phyloP scores from a whole-genome alignment of 1,140 invertebrate genomes.

The Camponotus floridanus region DNA sequence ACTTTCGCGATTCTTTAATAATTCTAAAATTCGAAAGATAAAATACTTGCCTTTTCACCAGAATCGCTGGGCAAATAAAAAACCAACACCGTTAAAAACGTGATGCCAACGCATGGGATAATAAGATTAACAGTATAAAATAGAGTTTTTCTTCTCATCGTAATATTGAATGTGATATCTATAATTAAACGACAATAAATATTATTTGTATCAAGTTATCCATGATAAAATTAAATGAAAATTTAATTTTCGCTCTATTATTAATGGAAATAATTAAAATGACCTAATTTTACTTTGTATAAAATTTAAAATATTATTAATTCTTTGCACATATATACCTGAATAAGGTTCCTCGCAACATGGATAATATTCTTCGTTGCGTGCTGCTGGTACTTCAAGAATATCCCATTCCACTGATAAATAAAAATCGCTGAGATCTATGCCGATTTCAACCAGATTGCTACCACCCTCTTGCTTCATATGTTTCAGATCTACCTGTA shows the following conservation, averaged over 20 bases:
- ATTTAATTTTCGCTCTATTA: background rate
- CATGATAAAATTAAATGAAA: background rate
- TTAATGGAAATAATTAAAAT: background rate
- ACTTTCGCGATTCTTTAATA: background rate
- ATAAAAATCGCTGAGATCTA: slow-evolving; percentile 97
- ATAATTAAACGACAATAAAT: slow-evolving; percentile 65
- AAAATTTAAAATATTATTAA: slow-evolving; percentile 6
- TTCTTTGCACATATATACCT: slow-evolving; percentile 84
- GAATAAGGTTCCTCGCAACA: slow-evolving; percentile 94
- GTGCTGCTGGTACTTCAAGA: slow-evolving; percentile 95
- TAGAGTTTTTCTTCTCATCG: slow-evolving; percentile 96
- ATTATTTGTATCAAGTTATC: background rate
- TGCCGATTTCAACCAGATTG: slow-evolving; percentile 94
- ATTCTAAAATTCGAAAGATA: background rate
- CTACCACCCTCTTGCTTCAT: slow-evolving; percentile 94
- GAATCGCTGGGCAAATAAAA: slow-evolving; percentile 98
- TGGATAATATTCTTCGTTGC: slow-evolving; percentile 97
- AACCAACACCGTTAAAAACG: slow-evolving; percentile 97
- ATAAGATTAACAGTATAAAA: slow-evolving; percentile 97
- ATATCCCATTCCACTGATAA: slow-evolving; percentile 99
- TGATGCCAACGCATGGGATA: slow-evolving; percentile 96
- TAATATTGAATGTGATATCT: slow-evolving; percentile 98
- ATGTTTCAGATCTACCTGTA: slow-evolving; percentile 94
- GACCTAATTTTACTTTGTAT: background rate
- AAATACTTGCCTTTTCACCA: slow-evolving; percentile 93